Base-by-base conservation (phyloP, 1,140 invertebrate genomes). In the Augochlora pura region DNA sequence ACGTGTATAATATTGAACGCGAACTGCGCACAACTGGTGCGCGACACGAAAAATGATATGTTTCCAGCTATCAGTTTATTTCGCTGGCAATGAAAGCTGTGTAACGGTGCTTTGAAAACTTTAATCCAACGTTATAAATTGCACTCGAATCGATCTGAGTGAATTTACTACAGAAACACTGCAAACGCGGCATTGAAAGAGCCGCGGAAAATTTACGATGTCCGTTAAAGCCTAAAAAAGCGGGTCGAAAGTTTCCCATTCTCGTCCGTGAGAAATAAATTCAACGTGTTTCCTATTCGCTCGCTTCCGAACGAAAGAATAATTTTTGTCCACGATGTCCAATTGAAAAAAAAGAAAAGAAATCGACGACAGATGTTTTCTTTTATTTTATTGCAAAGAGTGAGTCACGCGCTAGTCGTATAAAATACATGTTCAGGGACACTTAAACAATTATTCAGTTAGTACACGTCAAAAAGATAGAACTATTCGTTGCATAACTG, bases 181-280 rank as follows among this genome's bases (percentile, higher is more conserved):
- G 49, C 49, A 18, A 52, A 52, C 49, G 16, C 5, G 16, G 14
- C 21, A 4, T 14, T 16, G 14, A 14, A 42, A 39, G 2, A 62
- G 9, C 23, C 1, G 12, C 12, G 57, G 6, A 38, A 27, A 65
- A 27, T 38, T 42, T 57, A 59, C 32, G 32, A 18, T 9, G n/a
- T 75, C 63, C 23, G 73, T 16, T 27, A 25, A 21, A 38, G n/a
- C 6, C 18, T 59, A 32, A 32, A 68, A n/a, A 68, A 76, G 23
- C 38, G 5, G 52, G 52, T 76, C 52, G 46, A 64, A 75, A 73
- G 32, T 59, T 68, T 68, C 18, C 18, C 39, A 59, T 46, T 76
- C 23, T 59, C n/a, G 23, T n/a, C 25, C 42, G 21, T 12, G 4
- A 4, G 14, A 68, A 39, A 75, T 59, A 25, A 74, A 75, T 66